A percentile compares a stretch with the other conserved stretches of the same genome.
phyloP scores from a whole-genome alignment of 1,140 invertebrate genomes.

The Zaprionus ghesquierei region DNA sequence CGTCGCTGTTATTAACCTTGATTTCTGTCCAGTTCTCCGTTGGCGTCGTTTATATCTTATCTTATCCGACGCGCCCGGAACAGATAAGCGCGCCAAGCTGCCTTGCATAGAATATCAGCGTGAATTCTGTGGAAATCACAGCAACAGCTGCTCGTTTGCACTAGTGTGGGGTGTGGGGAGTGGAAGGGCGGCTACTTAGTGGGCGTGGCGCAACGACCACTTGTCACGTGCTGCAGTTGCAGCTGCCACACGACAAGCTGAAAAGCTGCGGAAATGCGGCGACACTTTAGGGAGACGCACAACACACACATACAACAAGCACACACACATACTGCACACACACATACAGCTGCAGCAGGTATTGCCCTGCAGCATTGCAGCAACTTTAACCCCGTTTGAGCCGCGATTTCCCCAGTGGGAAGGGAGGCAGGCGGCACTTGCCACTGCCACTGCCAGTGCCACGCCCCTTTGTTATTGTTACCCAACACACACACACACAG shows the following conservation, averaged over 20 bases:
- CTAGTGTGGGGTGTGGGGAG: no score
- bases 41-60: conserved; percentile 77
- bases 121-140: conserved; percentile 26
- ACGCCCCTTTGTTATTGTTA: conserved; percentile 43
- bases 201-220: not conserved
- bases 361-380: conserved; percentile 47
- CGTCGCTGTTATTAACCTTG: conserved; percentile 56
- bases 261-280: conserved; percentile 49
- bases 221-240: conserved; percentile 37
- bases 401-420: conserved; percentile 13
- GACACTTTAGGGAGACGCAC: conserved; percentile 27
- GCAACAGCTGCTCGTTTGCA: conserved; percentile 28
- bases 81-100: conserved; percentile 40
- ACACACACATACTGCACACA: not conserved
- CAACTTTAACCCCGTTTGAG: conserved; percentile 46
- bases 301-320: not conserved
- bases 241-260: conserved; percentile 20
- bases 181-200: not conserved
- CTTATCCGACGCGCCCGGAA: conserved; percentile 18
- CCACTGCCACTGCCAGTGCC: conserved; percentile 17
- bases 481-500: not conserved
- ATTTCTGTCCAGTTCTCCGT: conserved; percentile 42
- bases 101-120: not conserved
- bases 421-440: not conserved
- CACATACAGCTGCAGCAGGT: not conserved